Percentiles rank a stretch among this genome's conserved stretches.
Evolutionary conservation across 2,888 invertebrate species (phyloP).

Genomic region (Criorhina ranunculi): DNA sequence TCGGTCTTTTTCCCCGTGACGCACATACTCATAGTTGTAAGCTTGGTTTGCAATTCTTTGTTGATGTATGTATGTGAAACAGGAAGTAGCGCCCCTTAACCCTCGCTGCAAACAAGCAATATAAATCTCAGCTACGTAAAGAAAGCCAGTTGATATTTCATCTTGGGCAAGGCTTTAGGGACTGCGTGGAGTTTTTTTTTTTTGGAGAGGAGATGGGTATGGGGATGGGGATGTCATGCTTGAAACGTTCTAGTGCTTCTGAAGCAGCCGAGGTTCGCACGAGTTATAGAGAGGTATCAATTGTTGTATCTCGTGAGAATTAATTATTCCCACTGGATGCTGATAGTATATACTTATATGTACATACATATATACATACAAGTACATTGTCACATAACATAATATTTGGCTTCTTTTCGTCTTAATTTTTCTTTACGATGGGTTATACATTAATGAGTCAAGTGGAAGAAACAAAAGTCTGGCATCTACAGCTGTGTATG

Average conservation of each 20-base stretch:
- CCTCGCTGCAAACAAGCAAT: constrained; percentile 41
- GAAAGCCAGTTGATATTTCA: constrained; percentile 69
- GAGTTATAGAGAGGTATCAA: constrained; percentile 58
- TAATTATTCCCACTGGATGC: constrained; percentile 73
- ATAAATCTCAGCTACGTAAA: constrained; percentile 69
- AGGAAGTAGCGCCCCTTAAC: constrained; percentile 67
- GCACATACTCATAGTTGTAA: constrained; percentile 45
- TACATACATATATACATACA: too few relatives aligned
- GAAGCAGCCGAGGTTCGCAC: constrained; percentile 59
- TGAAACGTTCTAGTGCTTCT: constrained; percentile 67
- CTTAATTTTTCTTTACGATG: constrained; percentile 31
- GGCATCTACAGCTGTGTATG: not conserved
- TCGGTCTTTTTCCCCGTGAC: constrained; percentile 17
- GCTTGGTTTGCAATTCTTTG: constrained; percentile 63
- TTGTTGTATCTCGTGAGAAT: constrained; percentile 73
- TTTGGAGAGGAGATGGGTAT: not conserved
- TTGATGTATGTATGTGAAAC: constrained; percentile 68
- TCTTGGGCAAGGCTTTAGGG: constrained; percentile 49
- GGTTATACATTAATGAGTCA: constrained; percentile 51
- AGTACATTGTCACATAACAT: constrained; percentile 38
- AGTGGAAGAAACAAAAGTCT: constrained; percentile 24
- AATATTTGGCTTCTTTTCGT: constrained; percentile 52
- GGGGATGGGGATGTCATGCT: constrained; percentile 53
- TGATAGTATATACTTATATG: constrained; percentile 38
- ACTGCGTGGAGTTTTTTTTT: not conserved